Evolutionary conservation across 2,797 vertebrate genomes (phyloP).

Genomic region (Scarus forsteni): DNA sequence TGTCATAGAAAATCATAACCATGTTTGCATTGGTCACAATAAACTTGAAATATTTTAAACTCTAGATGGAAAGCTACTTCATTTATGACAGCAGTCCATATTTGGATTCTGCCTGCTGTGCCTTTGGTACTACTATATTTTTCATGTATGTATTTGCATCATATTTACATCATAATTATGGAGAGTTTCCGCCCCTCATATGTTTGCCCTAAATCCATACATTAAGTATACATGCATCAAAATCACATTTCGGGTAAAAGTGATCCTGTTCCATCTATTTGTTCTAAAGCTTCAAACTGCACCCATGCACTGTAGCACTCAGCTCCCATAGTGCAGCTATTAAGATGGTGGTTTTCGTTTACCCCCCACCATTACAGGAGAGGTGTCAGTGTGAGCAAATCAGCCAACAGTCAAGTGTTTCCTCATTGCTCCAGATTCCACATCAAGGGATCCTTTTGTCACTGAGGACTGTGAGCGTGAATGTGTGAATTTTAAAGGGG

Average conservation of each 20-base stretch:
- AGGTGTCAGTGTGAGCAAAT: constrained; percentile 33
- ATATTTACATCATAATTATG: constrained; percentile 18
- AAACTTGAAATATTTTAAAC: too few relatives aligned
- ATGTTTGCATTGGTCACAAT: not conserved
- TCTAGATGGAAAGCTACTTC: too few relatives aligned
- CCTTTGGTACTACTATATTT: constrained; percentile 13
- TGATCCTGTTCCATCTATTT: constrained; percentile 1
- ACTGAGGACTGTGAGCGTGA: constrained; percentile 12
- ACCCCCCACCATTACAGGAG: constrained; percentile 15
- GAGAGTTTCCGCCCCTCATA: not conserved
- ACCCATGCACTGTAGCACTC: constrained; percentile 4
- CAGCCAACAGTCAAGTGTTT: constrained; percentile 42
- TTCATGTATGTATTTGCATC: not conserved
- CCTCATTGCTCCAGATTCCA: constrained; percentile 44
- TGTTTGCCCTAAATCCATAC: constrained; percentile 23
- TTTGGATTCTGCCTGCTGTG: constrained; percentile 30
- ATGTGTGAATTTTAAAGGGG: constrained; percentile 31
- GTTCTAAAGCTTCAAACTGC: not conserved
- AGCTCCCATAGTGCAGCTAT: not conserved
- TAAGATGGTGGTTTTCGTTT: constrained; percentile 15
- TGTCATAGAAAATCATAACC: not conserved
- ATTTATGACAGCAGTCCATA: constrained; percentile 38
- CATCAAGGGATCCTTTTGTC: constrained; percentile 50
- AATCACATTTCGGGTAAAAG: not conserved
- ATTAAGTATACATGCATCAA: not conserved